Percentiles rank a stretch among this genome's conserved stretches.
Conservation (phyloP, 2,113 vertebrate species). For the Poeciliopsis turrubarensis region DNA sequence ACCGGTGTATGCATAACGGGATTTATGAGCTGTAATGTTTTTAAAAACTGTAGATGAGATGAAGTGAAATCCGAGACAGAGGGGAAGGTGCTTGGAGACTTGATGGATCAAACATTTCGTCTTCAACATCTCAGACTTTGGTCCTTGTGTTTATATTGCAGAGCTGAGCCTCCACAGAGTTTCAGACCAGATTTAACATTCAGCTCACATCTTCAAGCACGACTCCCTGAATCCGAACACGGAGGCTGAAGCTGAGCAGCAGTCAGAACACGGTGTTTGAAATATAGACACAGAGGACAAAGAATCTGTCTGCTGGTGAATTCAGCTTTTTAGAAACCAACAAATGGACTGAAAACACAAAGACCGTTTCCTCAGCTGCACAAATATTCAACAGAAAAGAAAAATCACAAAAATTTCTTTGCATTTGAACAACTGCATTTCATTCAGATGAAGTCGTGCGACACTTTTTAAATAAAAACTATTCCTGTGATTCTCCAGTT, state of each 20-base stretch:
- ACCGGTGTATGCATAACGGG: constrained; percentile 15
- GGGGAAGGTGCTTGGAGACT: constrained; percentile 18
- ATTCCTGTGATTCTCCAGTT: no score
- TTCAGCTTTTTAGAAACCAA: neutral
- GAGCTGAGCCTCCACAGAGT: neutral
- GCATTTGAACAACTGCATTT: no score
- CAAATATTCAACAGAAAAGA: no score
- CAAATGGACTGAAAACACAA: no score
- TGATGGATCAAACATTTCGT: constrained; percentile 36
- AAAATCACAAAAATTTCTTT: no score
- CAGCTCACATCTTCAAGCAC: constrained; percentile 13
- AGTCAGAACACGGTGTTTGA: neutral
- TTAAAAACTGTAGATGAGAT: constrained; percentile 34
- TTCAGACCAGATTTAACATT: constrained; percentile 8
- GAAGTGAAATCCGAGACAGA: constrained; percentile 34
- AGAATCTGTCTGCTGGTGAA: neutral
- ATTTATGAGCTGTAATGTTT: constrained; percentile 50
- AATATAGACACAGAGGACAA: neutral
- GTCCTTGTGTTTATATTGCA: constrained; percentile 15
- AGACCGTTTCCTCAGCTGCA: no score
- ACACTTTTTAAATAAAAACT: no score
- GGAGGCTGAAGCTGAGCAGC: constrained; percentile 1
- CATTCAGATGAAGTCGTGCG: no score
- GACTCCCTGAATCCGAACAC: neutral
- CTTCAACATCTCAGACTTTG: constrained; percentile 21